These are phyloP conservation scores for Galeopterus variegatus DNA, from an alignment of 2,113 vertebrate species.

Conservation along the genomic window DNA sequence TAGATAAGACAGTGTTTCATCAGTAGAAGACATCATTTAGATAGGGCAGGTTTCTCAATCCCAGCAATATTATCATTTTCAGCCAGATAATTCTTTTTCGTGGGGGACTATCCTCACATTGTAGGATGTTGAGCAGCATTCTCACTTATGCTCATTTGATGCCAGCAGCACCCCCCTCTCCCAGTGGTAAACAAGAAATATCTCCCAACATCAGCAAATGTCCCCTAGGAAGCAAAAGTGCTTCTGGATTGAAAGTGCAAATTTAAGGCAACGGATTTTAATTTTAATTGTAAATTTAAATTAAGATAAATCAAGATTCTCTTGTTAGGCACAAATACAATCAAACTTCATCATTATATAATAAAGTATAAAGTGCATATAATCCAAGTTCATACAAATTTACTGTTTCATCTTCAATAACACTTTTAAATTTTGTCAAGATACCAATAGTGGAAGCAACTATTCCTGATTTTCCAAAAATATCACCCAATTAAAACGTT, in stretches of 20 bases:
- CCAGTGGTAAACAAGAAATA: background rate
- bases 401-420: background rate
- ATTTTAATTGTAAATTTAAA: conserved; percentile 55
- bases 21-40: background rate
- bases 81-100: background rate
- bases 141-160: background rate
- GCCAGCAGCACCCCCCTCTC: background rate
- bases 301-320: background rate
- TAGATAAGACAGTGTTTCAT: background rate
- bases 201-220: background rate
- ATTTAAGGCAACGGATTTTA: background rate
- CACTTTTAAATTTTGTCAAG: conserved; percentile 21
- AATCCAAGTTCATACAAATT: background rate
- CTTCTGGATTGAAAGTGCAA: background rate
- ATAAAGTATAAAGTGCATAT: background rate
- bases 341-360: background rate
- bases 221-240: background rate
- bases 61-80: background rate
- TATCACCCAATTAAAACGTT: conserved; percentile 65
- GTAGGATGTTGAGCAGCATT: background rate
- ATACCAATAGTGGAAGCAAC: conserved; percentile 12
- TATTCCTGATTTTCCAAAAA: conserved; percentile 75
- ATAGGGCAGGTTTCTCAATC: background rate
- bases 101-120: background rate
- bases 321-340: background rate